Evolutionary conservation across 1,140 invertebrate species (phyloP), one percentile per base, ranked within the genome.

Genomic region (Hypothenemus hampei): DNA sequence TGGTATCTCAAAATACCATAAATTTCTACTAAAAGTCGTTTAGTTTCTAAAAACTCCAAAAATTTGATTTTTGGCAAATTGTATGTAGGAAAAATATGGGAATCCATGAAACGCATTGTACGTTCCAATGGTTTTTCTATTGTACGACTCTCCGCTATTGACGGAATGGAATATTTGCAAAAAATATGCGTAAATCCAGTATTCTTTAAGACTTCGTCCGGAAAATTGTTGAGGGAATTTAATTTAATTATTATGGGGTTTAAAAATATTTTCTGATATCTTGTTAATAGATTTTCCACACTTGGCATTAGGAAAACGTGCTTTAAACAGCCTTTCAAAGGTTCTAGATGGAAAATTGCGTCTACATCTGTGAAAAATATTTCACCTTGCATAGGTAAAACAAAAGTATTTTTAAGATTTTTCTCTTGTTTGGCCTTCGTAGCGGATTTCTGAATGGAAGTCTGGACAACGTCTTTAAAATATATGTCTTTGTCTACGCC

Each of bases 171-270:
- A 35, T 57, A 59, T 51, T 50, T 43, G 46, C 18, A 45, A 37
- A 36, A 56, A 16, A 65, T 4, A 56, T 52, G 13, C 8, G 40
- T 43, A 49, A 51, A 54, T 29, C 46, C 36, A 26, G 46, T 50
- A n/a, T 54, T 26, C 23, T 48, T 46, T 18, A 63, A 44, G 4
- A 47, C 11, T 16, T 61, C 44, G 1, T 31, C 47, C 19, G 59
- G 54, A 31, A 65, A 51, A 54, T 63, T 58, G 4, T 40, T 16
- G 11, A 65, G 26, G 8, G 57, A 55, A 3, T 52, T 47, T 10
- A 63, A 43, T 56, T 65, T 65, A 6, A 65, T 51, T n/a, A 65
- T 50, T 11, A 65, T 20, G 5, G 63, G 61, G 41, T 65, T 63
- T 5, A 63, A 39, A 1, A 21, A 10, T 15, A 54, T 41, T 55